phyloP scores from a whole-genome alignment of 2,888 invertebrate genomes.

The Spodoptera picta region DNA sequence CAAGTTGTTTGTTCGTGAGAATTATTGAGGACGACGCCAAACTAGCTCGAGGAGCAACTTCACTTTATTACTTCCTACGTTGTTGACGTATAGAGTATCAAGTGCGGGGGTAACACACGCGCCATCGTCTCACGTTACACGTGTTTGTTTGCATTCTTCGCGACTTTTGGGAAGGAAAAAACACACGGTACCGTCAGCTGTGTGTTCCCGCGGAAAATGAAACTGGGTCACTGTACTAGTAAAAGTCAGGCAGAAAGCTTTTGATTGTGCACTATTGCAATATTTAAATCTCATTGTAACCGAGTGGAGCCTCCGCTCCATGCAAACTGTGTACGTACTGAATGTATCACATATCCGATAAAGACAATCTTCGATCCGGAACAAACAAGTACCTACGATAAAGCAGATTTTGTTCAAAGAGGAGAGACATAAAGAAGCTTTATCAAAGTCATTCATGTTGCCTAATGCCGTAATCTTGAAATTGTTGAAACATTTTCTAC shows the following conservation, averaged over 20 bases:
- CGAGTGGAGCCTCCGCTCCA: constrained; percentile 2
- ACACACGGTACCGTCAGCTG: constrained; percentile 23
- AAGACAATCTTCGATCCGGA: constrained; percentile 28
- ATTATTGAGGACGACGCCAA: constrained; percentile 38
- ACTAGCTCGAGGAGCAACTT: constrained; percentile 31
- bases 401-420: constrained; percentile 9
- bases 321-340: not conserved
- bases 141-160: constrained; percentile 32
- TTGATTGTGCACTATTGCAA: constrained; percentile 45
- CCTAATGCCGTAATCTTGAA: not conserved
- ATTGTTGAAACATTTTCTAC: constrained; percentile 1
- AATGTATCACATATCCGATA: constrained; percentile 20
- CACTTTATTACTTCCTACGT: constrained; percentile 39
- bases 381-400: constrained; percentile 21
- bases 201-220: constrained; percentile 22
- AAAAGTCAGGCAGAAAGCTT: constrained; percentile 21
- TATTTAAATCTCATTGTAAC: constrained; percentile 43
- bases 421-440: not conserved
- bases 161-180: constrained; percentile 24
- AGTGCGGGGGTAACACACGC: constrained; percentile 24
- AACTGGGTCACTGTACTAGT: constrained; percentile 41
- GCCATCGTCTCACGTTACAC: constrained; percentile 15
- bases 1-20: constrained; percentile 42
- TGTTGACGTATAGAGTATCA: constrained; percentile 27
- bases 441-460: too few relatives aligned